These are phyloP conservation scores for Ibidorhyncha struthersii DNA, from an alignment of 2,113 vertebrate species.

Conservation along the genomic window DNA sequence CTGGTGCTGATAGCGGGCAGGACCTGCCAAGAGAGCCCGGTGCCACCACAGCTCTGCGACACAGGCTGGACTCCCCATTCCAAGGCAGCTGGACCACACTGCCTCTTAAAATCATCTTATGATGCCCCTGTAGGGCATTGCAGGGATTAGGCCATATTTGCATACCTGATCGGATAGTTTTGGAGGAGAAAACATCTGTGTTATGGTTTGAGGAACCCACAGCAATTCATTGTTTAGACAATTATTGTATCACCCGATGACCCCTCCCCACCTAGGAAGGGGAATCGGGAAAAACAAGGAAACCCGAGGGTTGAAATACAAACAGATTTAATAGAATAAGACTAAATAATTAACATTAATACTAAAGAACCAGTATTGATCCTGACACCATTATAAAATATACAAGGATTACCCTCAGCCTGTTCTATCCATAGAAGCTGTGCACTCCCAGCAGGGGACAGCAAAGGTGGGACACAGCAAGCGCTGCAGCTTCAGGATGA, in stretches of 20 bases:
- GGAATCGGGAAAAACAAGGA: background rate
- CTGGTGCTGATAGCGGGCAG: background rate
- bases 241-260: background rate
- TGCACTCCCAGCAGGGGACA: background rate
- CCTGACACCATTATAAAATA: background rate
- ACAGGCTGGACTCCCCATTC: background rate
- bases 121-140: background rate
- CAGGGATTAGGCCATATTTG: background rate
- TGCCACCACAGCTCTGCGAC: fast-evolving
- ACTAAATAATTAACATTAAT: background rate
- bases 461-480: background rate
- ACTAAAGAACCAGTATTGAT: background rate
- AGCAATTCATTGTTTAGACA: background rate
- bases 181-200: background rate
- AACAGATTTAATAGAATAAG: too few species aligned
- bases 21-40: background rate
- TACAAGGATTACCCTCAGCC: background rate
- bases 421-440: background rate
- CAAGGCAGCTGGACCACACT: background rate
- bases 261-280: background rate
- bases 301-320: background rate
- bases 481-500: background rate
- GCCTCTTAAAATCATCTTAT: background rate
- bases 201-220: background rate
- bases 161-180: background rate